Base-by-base conservation (phyloP, 37 sponge, comb jelly and placozoan genomes). In the Axinella damicornis region DNA sequence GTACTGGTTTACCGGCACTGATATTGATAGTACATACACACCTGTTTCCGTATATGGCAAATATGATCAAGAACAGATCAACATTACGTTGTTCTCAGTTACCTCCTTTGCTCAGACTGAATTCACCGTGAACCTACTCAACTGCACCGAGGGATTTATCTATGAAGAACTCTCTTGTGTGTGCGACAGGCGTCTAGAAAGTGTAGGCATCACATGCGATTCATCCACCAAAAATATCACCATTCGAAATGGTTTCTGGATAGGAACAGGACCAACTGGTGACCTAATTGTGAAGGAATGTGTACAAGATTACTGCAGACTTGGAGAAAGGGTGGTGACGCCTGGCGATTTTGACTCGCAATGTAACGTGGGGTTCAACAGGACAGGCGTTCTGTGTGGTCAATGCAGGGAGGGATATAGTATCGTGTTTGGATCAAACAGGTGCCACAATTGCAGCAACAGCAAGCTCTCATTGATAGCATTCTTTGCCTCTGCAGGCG, bases 351-450 rank as follows among this genome's bases (percentile, higher is more conserved):
- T 86, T 71, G 80, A 86, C 36, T 19, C 28, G 0, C 80, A 69
- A 61, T 86, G 87, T 71, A 27, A 30, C 28, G 24, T 61, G n/a
- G 80, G 53, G 25, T 79, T 53, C 15, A 27, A 83, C 15, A 38
- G 79, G 15, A 37, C 66, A 24, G 89, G 89, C 15, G 41, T 89
- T 22, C 74, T 57, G 2, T 89, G 89, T 78, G 84, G 84, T 14
- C 21, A 71, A 37, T 89, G 89, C 53, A 18, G 33, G 11, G 71
- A 76, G n/a, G 65, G 57, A 13, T 77, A 71, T 56, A 83, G 89
- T 69, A 24, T 61, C 1, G 25, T 69, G 14, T 77, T 89, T 67
- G 89, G 89, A 2, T 68, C 72, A 36, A 82, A 89, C 62, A 24
- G 53, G 11, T 89, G 89, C 36, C 57, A 20, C 30, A 71, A 69